Evolutionary conservation across 2,113 vertebrate species (phyloP).

Genomic region (Mormoops blainvillei): DNA sequence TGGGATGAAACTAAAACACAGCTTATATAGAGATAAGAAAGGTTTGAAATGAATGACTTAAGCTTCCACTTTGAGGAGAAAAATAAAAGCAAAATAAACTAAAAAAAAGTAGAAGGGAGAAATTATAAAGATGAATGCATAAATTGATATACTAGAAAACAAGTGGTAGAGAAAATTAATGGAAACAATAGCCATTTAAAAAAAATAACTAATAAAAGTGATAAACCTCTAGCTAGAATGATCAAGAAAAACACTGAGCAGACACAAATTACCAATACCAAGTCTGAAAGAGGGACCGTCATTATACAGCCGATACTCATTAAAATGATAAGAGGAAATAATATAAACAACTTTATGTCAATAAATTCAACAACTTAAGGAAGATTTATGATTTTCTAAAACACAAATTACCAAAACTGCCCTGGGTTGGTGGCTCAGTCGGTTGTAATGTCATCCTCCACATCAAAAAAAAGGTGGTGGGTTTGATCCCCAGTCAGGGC

Average conservation of each 20-base stretch:
- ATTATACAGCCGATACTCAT: not conserved
- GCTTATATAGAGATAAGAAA: not conserved
- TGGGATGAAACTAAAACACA: not conserved
- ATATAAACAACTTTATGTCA: not conserved
- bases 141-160: not conserved
- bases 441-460: no score
- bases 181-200: not conserved
- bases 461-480: no score
- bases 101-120: not conserved
- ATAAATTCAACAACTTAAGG: not conserved
- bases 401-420: not conserved
- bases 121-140: not conserved
- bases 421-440: no score
- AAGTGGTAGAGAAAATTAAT: not conserved
- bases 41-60: not conserved
- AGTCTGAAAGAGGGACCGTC: not conserved
- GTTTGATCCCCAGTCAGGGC: no score
- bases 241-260: not conserved
- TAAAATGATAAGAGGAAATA: not conserved
- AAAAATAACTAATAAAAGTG: not conserved
- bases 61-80: not conserved
- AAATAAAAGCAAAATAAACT: not conserved
- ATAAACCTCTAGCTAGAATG: not conserved
- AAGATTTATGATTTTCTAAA: not conserved
- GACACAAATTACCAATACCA: not conserved